Evolutionary conservation across 2,797 vertebrate genomes (phyloP), one percentile per base, ranked within the genome.

Genomic region (Eurystomus glaucurus): DNA sequence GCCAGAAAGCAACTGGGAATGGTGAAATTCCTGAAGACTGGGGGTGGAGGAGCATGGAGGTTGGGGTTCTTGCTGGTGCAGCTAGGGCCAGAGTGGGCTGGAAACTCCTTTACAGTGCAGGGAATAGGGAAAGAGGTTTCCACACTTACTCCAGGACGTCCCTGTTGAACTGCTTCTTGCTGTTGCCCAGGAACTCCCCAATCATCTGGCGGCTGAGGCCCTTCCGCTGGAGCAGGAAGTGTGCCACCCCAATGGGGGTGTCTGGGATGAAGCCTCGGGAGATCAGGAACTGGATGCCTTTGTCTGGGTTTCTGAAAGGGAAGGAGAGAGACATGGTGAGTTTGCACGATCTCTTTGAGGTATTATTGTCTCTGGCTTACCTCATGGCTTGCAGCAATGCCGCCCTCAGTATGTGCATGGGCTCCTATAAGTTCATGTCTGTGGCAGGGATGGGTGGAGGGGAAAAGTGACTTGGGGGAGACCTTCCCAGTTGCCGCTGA

Each of bases 201-300:
- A 99, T 99, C 99, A 99, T 99, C 98, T 99, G 99, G 18, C 99
- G 98, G 97, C 99, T 99, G 94, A 99, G 99, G 64, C 99, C 99
- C 58, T 99, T 99, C 86, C 99, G 98, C 98, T 99, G 99, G 70
- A 99, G 98, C 94, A 99, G 98, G 92, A 99, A 99, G 87, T 99
- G 99, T 79, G 99, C 99, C 94, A 99, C 99, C 25, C 99, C 99
- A 2, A 99, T 99, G 91, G 99, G 99, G 6, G 99, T 99, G 97
- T 99, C 99, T 0, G 99, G 99, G 96, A 99, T 99, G 88, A 99
- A 99, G 79, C 99, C 99, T 11, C 99, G 98, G 0, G 99, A 99
- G 95, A 99, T 99, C 97, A 99, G 98, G 98, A 99, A 99, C 98
- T 99, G 99, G 98, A 99, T 99, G 69, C 99, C 99, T 98, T 99